phyloP scores from a whole-genome alignment of 2,113 vertebrate species.

The Murina feae region DNA sequence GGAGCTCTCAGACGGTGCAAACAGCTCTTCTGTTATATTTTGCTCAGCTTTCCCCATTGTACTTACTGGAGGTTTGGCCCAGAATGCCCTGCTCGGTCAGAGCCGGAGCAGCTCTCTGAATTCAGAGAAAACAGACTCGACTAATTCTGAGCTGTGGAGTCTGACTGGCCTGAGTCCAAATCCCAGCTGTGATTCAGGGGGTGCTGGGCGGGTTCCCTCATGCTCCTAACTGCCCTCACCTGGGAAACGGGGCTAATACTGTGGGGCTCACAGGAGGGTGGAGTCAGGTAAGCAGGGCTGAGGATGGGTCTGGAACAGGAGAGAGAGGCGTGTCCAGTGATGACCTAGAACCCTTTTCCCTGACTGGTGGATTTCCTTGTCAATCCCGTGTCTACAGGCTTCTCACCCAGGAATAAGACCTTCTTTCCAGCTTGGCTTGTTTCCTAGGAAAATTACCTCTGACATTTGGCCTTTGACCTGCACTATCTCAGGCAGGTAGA shows the following conservation, averaged over 20 bases:
- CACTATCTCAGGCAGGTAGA: not conserved
- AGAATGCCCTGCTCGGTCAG: accelerated
- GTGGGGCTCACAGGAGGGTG: not conserved
- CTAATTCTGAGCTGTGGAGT: not conserved
- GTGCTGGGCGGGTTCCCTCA: too few relatives aligned
- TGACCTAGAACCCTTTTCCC: not conserved
- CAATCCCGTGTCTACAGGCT: not conserved
- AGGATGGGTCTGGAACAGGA: not conserved
- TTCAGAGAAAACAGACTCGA: not conserved
- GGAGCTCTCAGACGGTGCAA: not conserved
- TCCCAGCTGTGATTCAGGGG: not conserved
- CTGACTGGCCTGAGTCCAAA: not conserved
- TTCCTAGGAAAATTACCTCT: not conserved
- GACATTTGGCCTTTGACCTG: not conserved
- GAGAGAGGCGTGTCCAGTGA: accelerated
- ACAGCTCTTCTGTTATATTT: accelerated
- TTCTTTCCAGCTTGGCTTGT: not conserved
- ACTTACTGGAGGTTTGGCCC: not conserved
- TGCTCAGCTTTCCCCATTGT: not conserved
- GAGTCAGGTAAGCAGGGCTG: not conserved
- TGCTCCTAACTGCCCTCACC: accelerated
- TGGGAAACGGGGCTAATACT: accelerated
- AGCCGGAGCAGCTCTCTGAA: not conserved
- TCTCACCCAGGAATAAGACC: not conserved
- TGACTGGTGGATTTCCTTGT: not conserved